A percentile compares a stretch with the other conserved stretches of the same genome.
These are phyloP conservation scores for Bubo blakistoni DNA, from an alignment of 2,113 vertebrate species.

Conservation along the genomic window DNA sequence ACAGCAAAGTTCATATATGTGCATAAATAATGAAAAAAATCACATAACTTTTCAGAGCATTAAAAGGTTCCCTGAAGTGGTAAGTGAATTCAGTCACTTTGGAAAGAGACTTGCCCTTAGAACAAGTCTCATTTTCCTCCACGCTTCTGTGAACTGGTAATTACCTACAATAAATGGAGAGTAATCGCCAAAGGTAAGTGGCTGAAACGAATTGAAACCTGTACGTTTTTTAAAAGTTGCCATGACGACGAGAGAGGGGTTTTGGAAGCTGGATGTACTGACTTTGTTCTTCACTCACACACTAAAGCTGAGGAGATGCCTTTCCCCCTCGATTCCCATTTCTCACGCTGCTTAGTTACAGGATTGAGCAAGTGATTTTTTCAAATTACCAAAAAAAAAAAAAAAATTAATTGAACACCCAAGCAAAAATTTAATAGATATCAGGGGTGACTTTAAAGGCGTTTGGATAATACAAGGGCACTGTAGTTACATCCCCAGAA, in stretches of 20 bases:
- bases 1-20: slow-evolving; percentile 80
- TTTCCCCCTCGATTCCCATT: fast-evolving
- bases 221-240: background rate
- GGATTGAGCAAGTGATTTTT: no score
- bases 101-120: background rate
- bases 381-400: background rate
- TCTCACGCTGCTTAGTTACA: background rate
- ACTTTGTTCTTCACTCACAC: background rate
- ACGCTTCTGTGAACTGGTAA: fast-evolving
- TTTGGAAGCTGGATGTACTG: background rate
- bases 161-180: fast-evolving
- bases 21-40: slow-evolving; percentile 73
- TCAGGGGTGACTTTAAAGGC: background rate
- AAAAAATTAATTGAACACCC: background rate
- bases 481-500: background rate
- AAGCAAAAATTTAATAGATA: background rate
- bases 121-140: background rate
- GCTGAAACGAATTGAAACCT: background rate
- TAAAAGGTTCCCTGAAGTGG: slow-evolving; percentile 60
- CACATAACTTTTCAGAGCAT: slow-evolving; percentile 56
- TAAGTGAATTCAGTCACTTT: slow-evolving; percentile 9
- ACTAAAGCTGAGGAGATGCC: fast-evolving
- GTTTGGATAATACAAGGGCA: fast-evolving
- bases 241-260: fast-evolving
- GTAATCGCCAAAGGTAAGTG: background rate